A percentile compares a stretch with the other conserved stretches of the same genome.
Conservation (phyloP, 1,140 invertebrate species). For the Drosophila gunungcola region DNA sequence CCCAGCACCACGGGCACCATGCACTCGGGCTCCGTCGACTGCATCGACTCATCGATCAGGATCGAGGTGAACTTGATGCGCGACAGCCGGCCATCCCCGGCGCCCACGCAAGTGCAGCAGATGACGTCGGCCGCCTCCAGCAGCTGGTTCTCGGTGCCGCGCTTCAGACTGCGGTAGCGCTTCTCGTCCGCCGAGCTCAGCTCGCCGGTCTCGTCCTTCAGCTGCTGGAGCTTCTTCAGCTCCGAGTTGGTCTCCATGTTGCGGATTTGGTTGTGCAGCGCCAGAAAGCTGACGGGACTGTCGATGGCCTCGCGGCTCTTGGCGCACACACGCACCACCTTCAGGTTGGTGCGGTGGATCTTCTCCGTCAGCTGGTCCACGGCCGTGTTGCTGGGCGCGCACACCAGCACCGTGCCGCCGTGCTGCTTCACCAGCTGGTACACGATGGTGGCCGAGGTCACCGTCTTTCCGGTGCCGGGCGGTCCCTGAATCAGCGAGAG, state of each 20-base stretch:
- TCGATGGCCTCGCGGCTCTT: constrained; percentile 99
- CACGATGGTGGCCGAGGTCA: constrained; percentile 99
- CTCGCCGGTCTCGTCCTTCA: constrained; percentile 99
- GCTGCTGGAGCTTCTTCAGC: constrained; percentile 96
- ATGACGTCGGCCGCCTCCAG: constrained; percentile 99
- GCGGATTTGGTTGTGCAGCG: constrained; percentile 98
- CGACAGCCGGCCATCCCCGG: constrained; percentile 96
- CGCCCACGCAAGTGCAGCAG: constrained; percentile 99
- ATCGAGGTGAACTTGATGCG: constrained; percentile 98
- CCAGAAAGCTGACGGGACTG: constrained; percentile 98
- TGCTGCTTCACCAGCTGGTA: constrained; percentile 98
- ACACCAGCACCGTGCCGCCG: constrained; percentile 97
- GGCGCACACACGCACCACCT: constrained; percentile 98
- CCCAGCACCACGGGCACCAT: constrained; percentile 99
- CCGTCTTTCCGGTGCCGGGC: constrained; percentile 97
- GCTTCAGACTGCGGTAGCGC: constrained; percentile 95
- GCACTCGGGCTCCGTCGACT: constrained; percentile 99
- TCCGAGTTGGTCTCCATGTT: constrained; percentile 96
- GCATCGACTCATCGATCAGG: constrained; percentile 98
- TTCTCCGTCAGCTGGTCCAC: constrained; percentile 99
- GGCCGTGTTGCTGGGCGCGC: constrained; percentile 99
- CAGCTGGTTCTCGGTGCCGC: constrained; percentile 95
- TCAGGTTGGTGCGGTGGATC: constrained; percentile 98
- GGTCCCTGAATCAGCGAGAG: constrained; percentile 98
- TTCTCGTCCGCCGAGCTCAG: constrained; percentile 97